Percentiles rank a stretch among this genome's conserved stretches.
phyloP scores from a whole-genome alignment of 1,140 invertebrate species.

The Drosophila serrata region DNA sequence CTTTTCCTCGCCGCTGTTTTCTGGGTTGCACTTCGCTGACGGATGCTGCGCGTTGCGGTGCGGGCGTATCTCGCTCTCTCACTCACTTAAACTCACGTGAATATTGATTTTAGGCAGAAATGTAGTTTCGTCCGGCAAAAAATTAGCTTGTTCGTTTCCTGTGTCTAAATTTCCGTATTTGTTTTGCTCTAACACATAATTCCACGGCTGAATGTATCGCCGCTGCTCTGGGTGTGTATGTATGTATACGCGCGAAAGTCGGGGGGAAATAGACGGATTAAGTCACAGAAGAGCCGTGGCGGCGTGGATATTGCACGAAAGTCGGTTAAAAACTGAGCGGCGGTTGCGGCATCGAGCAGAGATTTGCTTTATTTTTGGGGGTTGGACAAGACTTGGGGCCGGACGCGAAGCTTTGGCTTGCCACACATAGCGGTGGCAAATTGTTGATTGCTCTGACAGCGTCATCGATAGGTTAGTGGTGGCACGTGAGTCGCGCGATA shows the following conservation, averaged over 20 bases:
- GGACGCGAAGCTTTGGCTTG: conserved; percentile 60
- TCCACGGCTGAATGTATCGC: conserved; percentile 12
- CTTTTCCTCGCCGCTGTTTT: conserved; percentile 18
- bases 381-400: conserved; percentile 22
- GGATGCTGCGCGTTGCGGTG: conserved; percentile 46
- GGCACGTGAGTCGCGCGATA: neutral
- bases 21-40: conserved; percentile 17
- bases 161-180: conserved; percentile 19
- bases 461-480: conserved; percentile 16
- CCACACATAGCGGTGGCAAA: conserved; percentile 51
- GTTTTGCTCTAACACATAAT: conserved; percentile 22
- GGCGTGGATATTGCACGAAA: conserved; percentile 46
- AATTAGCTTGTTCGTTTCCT: neutral
- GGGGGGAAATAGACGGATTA: conserved; percentile 17
- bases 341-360: conserved; percentile 30
- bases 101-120: conserved; percentile 35
- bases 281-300: conserved; percentile 26
- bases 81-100: conserved; percentile 18
- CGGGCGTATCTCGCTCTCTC: conserved; percentile 27
- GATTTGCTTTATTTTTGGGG: conserved; percentile 35
- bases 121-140: neutral
- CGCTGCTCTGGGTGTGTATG: conserved; percentile 13
- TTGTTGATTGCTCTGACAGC: neutral
- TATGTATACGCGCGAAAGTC: conserved; percentile 42
- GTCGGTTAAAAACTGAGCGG: conserved; percentile 45